phyloP scores from a whole-genome alignment of 2,888 invertebrate genomes.

The Flexamia atlantica region DNA sequence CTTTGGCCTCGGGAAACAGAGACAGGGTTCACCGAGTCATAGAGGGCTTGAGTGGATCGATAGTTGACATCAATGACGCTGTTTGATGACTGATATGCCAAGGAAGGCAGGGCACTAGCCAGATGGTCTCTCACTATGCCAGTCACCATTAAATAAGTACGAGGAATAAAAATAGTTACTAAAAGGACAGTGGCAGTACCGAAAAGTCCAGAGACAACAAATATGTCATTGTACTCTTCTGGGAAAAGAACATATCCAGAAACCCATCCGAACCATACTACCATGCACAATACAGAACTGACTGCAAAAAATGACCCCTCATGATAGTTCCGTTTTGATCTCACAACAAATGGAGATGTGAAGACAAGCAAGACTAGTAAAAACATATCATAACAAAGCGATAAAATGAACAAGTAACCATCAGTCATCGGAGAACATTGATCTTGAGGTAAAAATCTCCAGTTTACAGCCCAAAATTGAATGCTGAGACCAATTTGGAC shows the following conservation, averaged over 20 bases:
- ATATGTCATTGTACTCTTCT: slow-evolving; percentile 75
- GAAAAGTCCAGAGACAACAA: slow-evolving; percentile 80
- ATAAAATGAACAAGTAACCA: slow-evolving; percentile 76
- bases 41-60: slow-evolving; percentile 71
- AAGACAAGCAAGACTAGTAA: slow-evolving; percentile 78
- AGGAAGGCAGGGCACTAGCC: slow-evolving; percentile 72
- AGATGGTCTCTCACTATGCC: slow-evolving; percentile 80
- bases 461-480: slow-evolving; percentile 73
- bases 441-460: slow-evolving; percentile 76
- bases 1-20: slow-evolving; percentile 66
- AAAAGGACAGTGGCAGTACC: slow-evolving; percentile 81
- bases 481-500: slow-evolving; percentile 76
- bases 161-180: slow-evolving; percentile 82
- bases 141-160: slow-evolving; percentile 83
- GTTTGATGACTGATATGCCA: slow-evolving; percentile 68
- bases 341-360: slow-evolving; percentile 80
- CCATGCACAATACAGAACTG: slow-evolving; percentile 77
- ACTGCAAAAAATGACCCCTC: slow-evolving; percentile 78
- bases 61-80: slow-evolving; percentile 74
- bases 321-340: slow-evolving; percentile 82
- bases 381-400: slow-evolving; percentile 81
- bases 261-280: slow-evolving; percentile 81
- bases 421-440: slow-evolving; percentile 76
- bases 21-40: slow-evolving; percentile 70
- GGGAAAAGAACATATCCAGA: slow-evolving; percentile 75